A percentile compares a stretch with the other conserved stretches of the same genome.
These are phyloP conservation scores for Patella vulgata DNA, from an alignment of 1,140 invertebrate genomes.

Conservation along the genomic window DNA sequence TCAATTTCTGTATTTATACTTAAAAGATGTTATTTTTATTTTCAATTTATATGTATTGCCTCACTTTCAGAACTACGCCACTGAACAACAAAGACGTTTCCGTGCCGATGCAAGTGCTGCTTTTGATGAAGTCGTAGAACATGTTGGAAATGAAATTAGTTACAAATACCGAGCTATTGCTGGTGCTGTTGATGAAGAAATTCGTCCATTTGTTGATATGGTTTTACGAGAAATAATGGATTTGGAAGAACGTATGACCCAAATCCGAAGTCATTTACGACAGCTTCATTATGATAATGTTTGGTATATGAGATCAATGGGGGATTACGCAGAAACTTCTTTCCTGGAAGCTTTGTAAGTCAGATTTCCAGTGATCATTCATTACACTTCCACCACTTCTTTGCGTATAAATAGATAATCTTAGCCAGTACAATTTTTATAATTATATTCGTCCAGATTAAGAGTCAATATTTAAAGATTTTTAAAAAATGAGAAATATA, in stretches of 20 bases:
- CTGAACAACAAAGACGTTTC: background rate
- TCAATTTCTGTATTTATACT: too few relatives aligned
- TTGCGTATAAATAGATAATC: background rate
- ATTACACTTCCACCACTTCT: background rate
- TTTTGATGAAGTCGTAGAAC: background rate
- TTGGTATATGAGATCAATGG: slow-evolving; percentile 42
- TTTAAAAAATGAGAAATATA: background rate
- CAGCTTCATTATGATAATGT: slow-evolving; percentile 45
- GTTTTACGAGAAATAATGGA: slow-evolving; percentile 15
- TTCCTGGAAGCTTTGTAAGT: background rate
- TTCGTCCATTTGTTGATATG: slow-evolving; percentile 14
- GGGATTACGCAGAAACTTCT: slow-evolving; percentile 6
- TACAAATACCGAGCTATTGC: slow-evolving; percentile 22
- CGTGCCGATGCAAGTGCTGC: too few relatives aligned
- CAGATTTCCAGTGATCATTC: background rate
- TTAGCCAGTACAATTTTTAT: background rate
- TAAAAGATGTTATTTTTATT: background rate
- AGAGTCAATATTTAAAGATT: background rate
- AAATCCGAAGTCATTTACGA: slow-evolving; percentile 22
- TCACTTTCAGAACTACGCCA: too few relatives aligned
- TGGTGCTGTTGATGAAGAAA: slow-evolving; percentile 9
- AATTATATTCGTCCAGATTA: background rate
- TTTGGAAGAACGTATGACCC: slow-evolving; percentile 32
- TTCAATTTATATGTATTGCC: too few relatives aligned
- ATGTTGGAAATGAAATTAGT: slow-evolving; percentile 15